Conservation (phyloP, 2,113 vertebrate species). For the Tretioscincus oriximinensis region DNA sequence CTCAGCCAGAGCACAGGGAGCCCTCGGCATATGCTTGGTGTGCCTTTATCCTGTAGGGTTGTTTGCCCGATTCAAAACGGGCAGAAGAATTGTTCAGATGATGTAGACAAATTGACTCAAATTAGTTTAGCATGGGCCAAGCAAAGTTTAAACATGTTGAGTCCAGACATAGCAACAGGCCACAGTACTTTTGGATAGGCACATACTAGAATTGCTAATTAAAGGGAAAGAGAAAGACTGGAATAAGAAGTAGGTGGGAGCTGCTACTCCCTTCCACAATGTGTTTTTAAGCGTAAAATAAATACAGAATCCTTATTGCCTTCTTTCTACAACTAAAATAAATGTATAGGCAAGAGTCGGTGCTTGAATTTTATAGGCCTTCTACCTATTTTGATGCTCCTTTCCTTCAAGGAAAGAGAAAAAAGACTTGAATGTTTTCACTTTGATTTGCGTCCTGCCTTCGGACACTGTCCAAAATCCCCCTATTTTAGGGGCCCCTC, state of each 20-base stretch:
- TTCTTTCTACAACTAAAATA: constrained; percentile 41
- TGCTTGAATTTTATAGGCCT: constrained; percentile 66
- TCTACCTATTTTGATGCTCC: constrained; percentile 70
- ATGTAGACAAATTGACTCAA: constrained; percentile 87
- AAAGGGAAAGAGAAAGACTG: neutral
- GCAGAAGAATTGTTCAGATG: constrained; percentile 75
- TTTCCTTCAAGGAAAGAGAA: constrained; percentile 58
- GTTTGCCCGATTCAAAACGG: constrained; percentile 70
- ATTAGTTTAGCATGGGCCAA: constrained; percentile 80
- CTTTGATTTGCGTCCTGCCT: constrained; percentile 57
- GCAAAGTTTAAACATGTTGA: constrained; percentile 78
- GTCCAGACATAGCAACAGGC: constrained; percentile 76
- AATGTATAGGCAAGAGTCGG: constrained; percentile 53
- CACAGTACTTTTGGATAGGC: constrained; percentile 6
- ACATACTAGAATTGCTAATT: neutral
- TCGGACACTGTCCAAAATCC: constrained; percentile 74
- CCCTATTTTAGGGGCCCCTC: constrained; percentile 62
- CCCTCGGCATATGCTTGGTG: constrained; percentile 73
- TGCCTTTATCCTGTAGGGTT: constrained; percentile 73
- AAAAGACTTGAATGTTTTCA: constrained; percentile 71
- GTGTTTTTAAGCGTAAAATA: constrained; percentile 15
- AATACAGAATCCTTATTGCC: constrained; percentile 40
- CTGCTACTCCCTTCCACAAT: neutral
- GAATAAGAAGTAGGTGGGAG: accelerated
- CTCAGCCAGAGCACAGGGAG: constrained; percentile 68